These are phyloP conservation scores for Myiotriccus ornatus DNA, from an alignment of 2,797 vertebrate genomes.

Conservation along the genomic window DNA sequence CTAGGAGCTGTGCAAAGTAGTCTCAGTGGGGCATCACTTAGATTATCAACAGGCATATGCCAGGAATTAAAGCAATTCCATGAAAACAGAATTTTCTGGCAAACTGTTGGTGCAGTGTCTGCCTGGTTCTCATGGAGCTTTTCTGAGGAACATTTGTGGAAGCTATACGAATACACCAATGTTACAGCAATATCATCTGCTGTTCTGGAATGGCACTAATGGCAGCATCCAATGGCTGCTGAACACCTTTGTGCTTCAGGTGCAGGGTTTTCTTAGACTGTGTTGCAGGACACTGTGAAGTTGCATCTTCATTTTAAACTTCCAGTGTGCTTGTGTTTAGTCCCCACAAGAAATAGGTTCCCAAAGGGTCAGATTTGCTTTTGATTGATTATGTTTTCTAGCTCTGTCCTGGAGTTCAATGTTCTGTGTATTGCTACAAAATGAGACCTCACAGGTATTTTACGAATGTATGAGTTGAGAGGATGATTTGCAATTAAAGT, in stretches of 20 bases:
- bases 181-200: background rate
- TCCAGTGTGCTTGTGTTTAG: background rate
- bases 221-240: background rate
- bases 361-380: background rate
- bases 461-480: background rate
- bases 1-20: constrained; percentile 55
- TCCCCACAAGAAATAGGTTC: background rate
- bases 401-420: background rate
- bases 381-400: background rate
- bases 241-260: background rate
- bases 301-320: background rate
- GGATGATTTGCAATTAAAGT: background rate
- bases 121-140: background rate
- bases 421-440: background rate
- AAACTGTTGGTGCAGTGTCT: background rate
- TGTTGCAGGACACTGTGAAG: background rate
- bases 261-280: background rate
- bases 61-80: constrained; percentile 4
- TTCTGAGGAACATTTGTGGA: background rate
- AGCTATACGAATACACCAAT: background rate
- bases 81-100: background rate
- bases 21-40: constrained; percentile 56
- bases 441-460: background rate
- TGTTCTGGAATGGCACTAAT: background rate
- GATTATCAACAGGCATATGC: background rate